These are phyloP conservation scores for Agrypnia vestita DNA, from an alignment of 1,140 invertebrate species.

Conservation along the genomic window DNA sequence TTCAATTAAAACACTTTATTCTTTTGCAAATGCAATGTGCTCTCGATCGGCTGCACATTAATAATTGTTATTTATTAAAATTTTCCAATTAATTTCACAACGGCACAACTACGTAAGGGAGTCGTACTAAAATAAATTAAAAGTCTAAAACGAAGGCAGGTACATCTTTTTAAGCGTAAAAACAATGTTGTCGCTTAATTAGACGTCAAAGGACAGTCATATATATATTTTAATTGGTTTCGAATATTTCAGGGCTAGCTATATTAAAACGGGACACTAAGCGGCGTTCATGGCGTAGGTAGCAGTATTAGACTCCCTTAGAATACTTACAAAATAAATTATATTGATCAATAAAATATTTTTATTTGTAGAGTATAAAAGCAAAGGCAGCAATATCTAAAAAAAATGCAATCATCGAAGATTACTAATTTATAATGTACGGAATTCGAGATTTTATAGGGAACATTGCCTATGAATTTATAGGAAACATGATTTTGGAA, in stretches of 20 bases:
- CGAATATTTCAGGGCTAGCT: neutral
- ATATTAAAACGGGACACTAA: too few species aligned
- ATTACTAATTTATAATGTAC: too few species aligned
- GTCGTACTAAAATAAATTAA: slow-evolving; percentile 4
- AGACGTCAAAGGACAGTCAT: neutral
- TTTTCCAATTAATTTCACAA: slow-evolving; percentile 59
- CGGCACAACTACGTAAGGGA: neutral
- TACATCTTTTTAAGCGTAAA: neutral
- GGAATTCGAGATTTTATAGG: too few species aligned
- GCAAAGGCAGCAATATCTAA: too few species aligned
- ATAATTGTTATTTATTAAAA: slow-evolving; percentile 61
- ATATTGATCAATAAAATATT: too few species aligned
- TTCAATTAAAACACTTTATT: slow-evolving; percentile 61
- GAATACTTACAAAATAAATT: too few species aligned
- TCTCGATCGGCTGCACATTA: slow-evolving; percentile 53
- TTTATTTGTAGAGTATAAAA: too few species aligned
- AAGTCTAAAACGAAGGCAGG: neutral
- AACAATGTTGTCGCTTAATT: slow-evolving; percentile 1
- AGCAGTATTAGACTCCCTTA: too few species aligned
- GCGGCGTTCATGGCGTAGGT: too few species aligned
- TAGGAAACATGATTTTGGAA: too few species aligned
- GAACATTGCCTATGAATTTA: too few species aligned
- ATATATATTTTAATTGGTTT: slow-evolving; percentile 30
- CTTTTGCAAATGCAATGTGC: slow-evolving; percentile 49
- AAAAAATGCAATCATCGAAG: too few species aligned